phyloP scores from a whole-genome alignment of 2,113 vertebrate species.

The Malurus melanocephalus region DNA sequence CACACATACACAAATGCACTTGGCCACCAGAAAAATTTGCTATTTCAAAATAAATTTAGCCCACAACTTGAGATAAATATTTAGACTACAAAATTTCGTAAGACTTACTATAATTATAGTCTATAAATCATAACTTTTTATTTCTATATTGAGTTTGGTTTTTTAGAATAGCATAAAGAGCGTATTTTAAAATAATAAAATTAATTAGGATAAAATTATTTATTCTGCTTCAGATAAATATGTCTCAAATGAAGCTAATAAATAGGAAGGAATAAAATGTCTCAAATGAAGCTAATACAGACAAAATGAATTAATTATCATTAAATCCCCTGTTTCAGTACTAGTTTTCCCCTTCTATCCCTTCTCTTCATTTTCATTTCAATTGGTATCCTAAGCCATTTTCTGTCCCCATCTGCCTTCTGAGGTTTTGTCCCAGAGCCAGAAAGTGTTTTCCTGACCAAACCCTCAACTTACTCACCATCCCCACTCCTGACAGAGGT shows the following conservation, averaged over 20 bases:
- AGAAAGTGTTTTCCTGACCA: neutral
- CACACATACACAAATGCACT: neutral
- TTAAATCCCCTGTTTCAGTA: neutral
- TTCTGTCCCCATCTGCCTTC: neutral
- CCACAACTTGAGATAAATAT: neutral
- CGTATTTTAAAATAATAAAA: neutral
- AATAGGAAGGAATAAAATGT: neutral
- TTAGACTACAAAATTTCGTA: neutral
- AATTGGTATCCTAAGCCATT: neutral
- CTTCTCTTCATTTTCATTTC: neutral
- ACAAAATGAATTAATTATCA: neutral
- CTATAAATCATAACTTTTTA: neutral
- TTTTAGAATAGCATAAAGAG: neutral
- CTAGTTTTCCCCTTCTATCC: neutral
- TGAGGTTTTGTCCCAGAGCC: neutral
- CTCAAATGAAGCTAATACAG: neutral
- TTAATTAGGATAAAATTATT: neutral
- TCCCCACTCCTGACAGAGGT: neutral
- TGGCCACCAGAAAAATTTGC: neutral
- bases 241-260: neutral
- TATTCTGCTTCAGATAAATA: neutral
- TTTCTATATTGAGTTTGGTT: neutral
- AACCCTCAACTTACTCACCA: fast-evolving
- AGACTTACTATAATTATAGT: neutral
- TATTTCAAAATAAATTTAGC: neutral